Evolutionary conservation across 2,797 vertebrate species (phyloP).

Genomic region (Lutjanus campechanus): DNA sequence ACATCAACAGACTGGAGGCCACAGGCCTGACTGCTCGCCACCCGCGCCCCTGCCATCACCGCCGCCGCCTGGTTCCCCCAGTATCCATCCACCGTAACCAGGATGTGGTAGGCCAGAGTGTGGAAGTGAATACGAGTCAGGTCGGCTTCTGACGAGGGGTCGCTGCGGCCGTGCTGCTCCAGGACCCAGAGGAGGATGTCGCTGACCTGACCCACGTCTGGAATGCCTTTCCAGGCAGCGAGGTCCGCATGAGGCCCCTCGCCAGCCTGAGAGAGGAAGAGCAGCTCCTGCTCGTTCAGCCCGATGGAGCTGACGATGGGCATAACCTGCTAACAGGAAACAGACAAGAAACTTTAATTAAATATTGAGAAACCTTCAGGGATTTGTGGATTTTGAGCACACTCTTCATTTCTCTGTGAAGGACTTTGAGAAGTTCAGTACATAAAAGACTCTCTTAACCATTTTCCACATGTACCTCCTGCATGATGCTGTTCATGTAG

Average conservation of each 20-base stretch:
- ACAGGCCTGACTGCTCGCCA: conserved; percentile 94
- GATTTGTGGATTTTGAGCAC: conserved; percentile 20
- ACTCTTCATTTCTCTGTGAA: conserved; percentile 6
- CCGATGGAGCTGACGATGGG: conserved; percentile 94
- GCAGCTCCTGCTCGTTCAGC: conserved; percentile 97
- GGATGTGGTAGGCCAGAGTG: conserved; percentile 95
- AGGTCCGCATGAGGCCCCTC: conserved; percentile 91
- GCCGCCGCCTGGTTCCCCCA: conserved; percentile 95
- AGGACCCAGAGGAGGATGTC: conserved; percentile 98
- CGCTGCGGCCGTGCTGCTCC: conserved; percentile 87
- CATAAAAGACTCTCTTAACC: background rate
- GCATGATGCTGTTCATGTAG: conserved; percentile 94
- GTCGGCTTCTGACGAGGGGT: conserved; percentile 83
- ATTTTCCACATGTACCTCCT: conserved; percentile 89
- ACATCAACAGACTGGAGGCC: conserved; percentile 87
- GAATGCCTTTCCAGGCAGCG: conserved; percentile 89
- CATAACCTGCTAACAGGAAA: conserved; percentile 96
- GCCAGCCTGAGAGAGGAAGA: conserved; percentile 94
- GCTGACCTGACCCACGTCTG: conserved; percentile 92
- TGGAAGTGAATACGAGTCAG: conserved; percentile 97
- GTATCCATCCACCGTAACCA: conserved; percentile 93
- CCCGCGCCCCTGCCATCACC: conserved; percentile 92
- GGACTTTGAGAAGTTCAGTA: background rate
- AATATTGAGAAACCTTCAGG: conserved; percentile 1
- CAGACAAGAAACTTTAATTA: conserved; percentile 40